Percentiles rank a stretch among this genome's conserved stretches.
phyloP scores from a whole-genome alignment of 1,140 invertebrate genomes.

The Melipona quadrifasciata region DNA sequence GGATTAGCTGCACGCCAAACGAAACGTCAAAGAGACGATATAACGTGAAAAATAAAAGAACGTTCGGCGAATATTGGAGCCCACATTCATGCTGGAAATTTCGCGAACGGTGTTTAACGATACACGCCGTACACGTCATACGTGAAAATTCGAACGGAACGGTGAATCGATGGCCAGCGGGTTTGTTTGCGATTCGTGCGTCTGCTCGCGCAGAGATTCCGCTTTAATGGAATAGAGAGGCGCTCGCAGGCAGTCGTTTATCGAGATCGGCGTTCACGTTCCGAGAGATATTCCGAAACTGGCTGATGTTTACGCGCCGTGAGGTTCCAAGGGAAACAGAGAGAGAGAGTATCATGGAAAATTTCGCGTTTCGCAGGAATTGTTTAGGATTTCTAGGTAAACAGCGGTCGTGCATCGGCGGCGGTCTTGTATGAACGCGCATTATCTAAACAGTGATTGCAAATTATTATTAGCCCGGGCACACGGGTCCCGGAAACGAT shows the following conservation, averaged over 20 bases:
- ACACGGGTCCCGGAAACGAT: not conserved
- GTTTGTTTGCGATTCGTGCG: constrained; percentile 15
- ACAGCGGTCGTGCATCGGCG: not conserved
- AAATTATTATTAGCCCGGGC: constrained; percentile 38
- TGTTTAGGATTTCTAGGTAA: constrained; percentile 20
- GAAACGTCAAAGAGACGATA: not conserved
- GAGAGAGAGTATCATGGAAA: not conserved
- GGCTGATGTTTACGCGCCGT: constrained; percentile 13
- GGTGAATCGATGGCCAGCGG: not conserved
- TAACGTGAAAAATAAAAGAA: not conserved
- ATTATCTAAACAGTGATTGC: constrained; percentile 31
- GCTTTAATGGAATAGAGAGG: constrained; percentile 18
- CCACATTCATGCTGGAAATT: not conserved
- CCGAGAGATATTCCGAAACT: not conserved
- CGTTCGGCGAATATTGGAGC: not conserved
- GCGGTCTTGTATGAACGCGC: not conserved
- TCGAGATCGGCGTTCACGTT: not conserved
- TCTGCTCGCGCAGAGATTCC: constrained; percentile 10
- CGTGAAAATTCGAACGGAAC: not conserved
- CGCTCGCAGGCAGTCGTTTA: constrained; percentile 23
- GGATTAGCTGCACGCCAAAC: not conserved
- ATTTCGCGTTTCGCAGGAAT: not conserved
- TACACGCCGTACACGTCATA: not conserved
- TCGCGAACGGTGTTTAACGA: not conserved
- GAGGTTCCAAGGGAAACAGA: not conserved